Percentiles rank a stretch among this genome's conserved stretches.
phyloP scores from a whole-genome alignment of 2,113 vertebrate species.

The Sorex araneus region DNA sequence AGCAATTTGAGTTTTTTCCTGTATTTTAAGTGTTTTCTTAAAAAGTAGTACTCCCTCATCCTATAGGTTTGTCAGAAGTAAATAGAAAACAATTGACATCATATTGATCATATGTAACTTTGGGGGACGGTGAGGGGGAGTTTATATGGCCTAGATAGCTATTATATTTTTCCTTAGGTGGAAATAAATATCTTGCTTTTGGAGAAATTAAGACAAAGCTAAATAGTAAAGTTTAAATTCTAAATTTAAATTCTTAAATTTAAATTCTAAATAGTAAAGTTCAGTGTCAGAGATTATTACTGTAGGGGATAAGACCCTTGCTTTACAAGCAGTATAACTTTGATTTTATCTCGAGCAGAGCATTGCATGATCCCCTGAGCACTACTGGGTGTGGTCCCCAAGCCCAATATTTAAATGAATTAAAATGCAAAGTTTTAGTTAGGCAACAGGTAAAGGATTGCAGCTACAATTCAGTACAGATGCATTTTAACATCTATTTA shows the following conservation, averaged over 20 bases:
- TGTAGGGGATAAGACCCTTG: too few relatives aligned
- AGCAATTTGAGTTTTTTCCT: slow-evolving; percentile 29
- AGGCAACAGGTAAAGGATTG: neutral
- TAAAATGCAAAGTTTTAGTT: slow-evolving; percentile 1
- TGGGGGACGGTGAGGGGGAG: slow-evolving; percentile 1
- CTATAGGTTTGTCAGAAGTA: slow-evolving; percentile 63
- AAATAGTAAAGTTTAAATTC: too few relatives aligned
- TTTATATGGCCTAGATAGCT: slow-evolving; percentile 6
- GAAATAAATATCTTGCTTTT: slow-evolving; percentile 54
- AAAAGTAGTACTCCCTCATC: slow-evolving; percentile 29
- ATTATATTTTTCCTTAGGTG: slow-evolving; percentile 48
- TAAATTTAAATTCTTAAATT: too few relatives aligned
- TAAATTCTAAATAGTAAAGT: too few relatives aligned
- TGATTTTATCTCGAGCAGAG: too few relatives aligned
- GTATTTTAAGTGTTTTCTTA: neutral
- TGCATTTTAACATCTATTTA: neutral
- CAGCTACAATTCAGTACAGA: slow-evolving; percentile 2
- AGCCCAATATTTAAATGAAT: neutral
- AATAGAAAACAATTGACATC: slow-evolving; percentile 52
- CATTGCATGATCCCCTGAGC: too few relatives aligned
- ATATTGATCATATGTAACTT: slow-evolving; percentile 26
- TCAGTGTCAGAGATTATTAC: too few relatives aligned
- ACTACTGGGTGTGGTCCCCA: neutral
- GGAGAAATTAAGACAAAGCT: neutral
- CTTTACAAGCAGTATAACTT: too few relatives aligned